Conservation (phyloP, 2,113 vertebrate genomes). For the Entosphenus tridentatus region DNA sequence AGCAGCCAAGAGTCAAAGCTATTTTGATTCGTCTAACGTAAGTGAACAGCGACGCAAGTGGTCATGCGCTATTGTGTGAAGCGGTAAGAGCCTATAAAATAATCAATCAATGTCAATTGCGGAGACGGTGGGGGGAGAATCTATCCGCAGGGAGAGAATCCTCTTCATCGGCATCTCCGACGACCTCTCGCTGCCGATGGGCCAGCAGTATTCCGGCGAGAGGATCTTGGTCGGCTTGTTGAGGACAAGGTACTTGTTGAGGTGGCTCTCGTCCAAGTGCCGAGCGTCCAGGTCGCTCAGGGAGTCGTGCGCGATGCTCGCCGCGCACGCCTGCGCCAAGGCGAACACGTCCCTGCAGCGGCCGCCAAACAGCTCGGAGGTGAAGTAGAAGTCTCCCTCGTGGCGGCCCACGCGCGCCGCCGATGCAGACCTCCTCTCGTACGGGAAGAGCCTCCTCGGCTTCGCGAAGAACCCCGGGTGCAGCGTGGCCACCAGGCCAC, state of each 20-base stretch:
- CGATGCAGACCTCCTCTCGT: slow-evolving; percentile 19
- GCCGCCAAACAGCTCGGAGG: slow-evolving; percentile 29
- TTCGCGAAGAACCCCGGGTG: slow-evolving; percentile 23
- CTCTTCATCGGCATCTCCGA: no score
- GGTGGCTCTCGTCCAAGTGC: slow-evolving; percentile 31
- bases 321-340: slow-evolving; percentile 20
- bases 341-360: slow-evolving; percentile 19
- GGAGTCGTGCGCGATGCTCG: slow-evolving; percentile 25
- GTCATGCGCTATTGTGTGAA: no score
- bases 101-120: no score
- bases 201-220: slow-evolving; percentile 37
- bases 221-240: slow-evolving; percentile 25
- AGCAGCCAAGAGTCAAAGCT: no score
- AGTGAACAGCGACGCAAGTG: no score
- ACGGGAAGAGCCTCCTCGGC: slow-evolving; percentile 17
- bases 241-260: slow-evolving; percentile 30
- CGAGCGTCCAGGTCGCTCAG: slow-evolving; percentile 17
- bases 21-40: no score
- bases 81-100: no score
- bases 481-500: slow-evolving; percentile 23
- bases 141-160: no score
- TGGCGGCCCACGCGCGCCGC: slow-evolving; percentile 18
- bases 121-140: no score
- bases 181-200: not conserved
- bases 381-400: slow-evolving; percentile 30